Conservation (phyloP, 2,797 vertebrate species). For the Macrochelys suwanniensis region DNA sequence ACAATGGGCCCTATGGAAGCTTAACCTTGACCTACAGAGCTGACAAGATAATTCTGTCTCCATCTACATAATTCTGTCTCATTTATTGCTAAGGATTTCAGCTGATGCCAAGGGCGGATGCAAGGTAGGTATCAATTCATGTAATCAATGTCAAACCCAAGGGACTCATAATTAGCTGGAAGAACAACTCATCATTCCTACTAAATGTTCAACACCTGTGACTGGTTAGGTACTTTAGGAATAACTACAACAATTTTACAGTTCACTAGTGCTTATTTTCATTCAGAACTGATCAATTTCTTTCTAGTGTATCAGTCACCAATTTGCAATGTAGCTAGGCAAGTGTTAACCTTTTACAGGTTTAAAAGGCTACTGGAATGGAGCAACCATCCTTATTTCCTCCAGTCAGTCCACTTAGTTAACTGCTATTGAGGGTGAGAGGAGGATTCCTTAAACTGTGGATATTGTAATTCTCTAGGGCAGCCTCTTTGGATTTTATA, state of each 20-base stretch:
- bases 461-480: not conserved
- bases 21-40: not conserved
- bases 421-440: not conserved
- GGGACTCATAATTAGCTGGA: slow-evolving; percentile 17
- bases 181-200: slow-evolving; percentile 33
- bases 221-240: not conserved
- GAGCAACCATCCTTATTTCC: not conserved
- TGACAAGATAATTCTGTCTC: rapidly evolving
- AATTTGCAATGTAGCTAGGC: not conserved
- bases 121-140: rapidly evolving
- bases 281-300: not conserved
- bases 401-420: rapidly evolving
- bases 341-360: not conserved
- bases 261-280: not conserved
- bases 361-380: rapidly evolving
- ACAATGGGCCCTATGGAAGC: not conserved
- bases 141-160: not conserved
- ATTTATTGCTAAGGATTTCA: rapidly evolving
- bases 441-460: rapidly evolving
- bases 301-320: rapidly evolving
- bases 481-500: not conserved
- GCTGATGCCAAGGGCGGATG: not conserved
- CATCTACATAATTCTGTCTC: rapidly evolving
- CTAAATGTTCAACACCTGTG: slow-evolving; percentile 2
- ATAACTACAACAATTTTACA: not conserved